A percentile compares a stretch with the other conserved stretches of the same genome.
These are phyloP conservation scores for Adelognathus sp. DNA, from an alignment of 2,888 invertebrate species.

Conservation along the genomic window DNA sequence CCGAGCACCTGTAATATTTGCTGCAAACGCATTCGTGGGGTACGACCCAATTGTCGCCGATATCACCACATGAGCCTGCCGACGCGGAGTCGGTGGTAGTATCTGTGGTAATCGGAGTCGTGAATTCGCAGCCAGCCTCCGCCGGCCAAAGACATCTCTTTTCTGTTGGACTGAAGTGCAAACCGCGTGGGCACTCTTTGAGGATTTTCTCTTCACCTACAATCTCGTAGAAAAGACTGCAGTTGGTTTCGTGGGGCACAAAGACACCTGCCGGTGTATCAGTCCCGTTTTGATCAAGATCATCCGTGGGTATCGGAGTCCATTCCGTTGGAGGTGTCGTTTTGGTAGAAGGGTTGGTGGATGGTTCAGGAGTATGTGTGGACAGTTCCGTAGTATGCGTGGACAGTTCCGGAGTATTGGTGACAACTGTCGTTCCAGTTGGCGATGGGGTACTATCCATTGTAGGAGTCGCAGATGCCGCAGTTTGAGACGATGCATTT, in stretches of 20 bases:
- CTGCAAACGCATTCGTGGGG: constrained; percentile 64
- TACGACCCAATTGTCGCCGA: constrained; percentile 25
- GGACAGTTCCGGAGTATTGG: not conserved
- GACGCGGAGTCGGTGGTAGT: not conserved
- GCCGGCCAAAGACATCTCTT: constrained; percentile 29
- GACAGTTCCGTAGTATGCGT: not conserved
- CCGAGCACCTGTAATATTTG: constrained; percentile 62
- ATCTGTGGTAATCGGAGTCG: not conserved
- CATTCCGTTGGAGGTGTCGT: constrained; percentile 1
- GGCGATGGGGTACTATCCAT: not conserved
- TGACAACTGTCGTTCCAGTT: not conserved
- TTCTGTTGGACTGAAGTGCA: constrained; percentile 29
- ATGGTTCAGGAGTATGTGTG: not conserved
- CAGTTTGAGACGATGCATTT: not conserved
- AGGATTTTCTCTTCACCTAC: not conserved
- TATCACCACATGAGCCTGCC: constrained; percentile 23
- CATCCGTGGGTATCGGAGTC: constrained; percentile 2
- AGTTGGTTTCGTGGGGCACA: constrained; percentile 53
- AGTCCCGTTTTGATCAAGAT: not conserved
- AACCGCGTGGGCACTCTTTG: not conserved
- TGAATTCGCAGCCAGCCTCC: constrained; percentile 19
- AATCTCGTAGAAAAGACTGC: constrained; percentile 19
- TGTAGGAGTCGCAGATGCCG: not conserved
- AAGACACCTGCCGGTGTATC: not conserved
- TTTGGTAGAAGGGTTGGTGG: not conserved